phyloP scores from a whole-genome alignment of 2,888 invertebrate species.

The Zele albiditarsus region DNA sequence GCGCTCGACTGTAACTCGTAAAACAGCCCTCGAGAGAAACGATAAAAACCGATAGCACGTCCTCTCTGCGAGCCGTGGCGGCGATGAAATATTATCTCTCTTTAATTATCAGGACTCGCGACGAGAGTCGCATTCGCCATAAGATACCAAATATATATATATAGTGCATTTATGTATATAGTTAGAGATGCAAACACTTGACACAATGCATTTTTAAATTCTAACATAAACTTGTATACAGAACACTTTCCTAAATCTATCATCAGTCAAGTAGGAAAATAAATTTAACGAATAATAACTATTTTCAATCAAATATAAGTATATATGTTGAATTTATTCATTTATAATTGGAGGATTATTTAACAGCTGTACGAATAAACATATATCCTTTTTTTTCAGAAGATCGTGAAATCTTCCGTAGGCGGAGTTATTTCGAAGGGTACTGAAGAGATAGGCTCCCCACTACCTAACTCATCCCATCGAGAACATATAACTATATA shows the following conservation, averaged over 20 bases:
- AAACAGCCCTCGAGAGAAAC: constrained; percentile 53
- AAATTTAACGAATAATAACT: not conserved
- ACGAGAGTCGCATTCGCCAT: constrained; percentile 45
- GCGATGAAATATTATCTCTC: constrained; percentile 56
- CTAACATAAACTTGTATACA: not conserved
- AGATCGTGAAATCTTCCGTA: not conserved
- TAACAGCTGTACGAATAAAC: not conserved
- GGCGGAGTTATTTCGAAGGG: not conserved
- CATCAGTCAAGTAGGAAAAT: too few relatives aligned
- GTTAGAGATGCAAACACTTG: not conserved
- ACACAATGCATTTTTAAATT: not conserved
- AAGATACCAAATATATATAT: constrained; percentile 26
- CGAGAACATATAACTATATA: not conserved
- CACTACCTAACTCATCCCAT: not conserved
- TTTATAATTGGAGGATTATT: not conserved
- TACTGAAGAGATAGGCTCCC: constrained; percentile 10
- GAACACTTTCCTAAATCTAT: too few relatives aligned
- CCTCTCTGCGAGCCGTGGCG: constrained; percentile 42
- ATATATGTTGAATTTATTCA: not conserved
- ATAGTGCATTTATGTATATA: not conserved
- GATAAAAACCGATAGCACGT: constrained; percentile 51
- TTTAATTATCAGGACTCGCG: constrained; percentile 54
- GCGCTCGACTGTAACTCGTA: constrained; percentile 51
- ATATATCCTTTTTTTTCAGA: not conserved
- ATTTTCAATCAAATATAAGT: not conserved